These are phyloP conservation scores for Abrostola tripartita DNA, from an alignment of 2,888 invertebrate species.

Conservation along the genomic window DNA sequence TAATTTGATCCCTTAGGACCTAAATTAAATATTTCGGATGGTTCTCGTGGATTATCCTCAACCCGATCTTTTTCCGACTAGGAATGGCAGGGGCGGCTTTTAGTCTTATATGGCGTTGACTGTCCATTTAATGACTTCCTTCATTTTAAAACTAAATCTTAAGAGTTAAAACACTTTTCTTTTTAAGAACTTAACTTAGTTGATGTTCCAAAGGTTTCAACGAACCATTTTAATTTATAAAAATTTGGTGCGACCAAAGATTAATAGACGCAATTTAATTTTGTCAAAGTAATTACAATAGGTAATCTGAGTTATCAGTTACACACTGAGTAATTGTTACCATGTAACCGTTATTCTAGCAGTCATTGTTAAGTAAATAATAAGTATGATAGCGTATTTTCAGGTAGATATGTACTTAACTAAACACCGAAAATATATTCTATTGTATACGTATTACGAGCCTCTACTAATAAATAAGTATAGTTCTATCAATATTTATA, in stretches of 20 bases:
- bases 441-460: slow-evolving; percentile 9
- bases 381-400: too few relatives aligned
- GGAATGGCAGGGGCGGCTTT: neutral
- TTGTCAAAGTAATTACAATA: too few relatives aligned
- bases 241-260: too few relatives aligned
- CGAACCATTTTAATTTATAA: too few relatives aligned
- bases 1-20: neutral
- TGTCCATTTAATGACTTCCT: neutral
- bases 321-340: too few relatives aligned
- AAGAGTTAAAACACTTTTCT: neutral
- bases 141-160: neutral
- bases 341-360: too few relatives aligned
- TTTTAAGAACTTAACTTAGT: too few relatives aligned
- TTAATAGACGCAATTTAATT: too few relatives aligned
- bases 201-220: too few relatives aligned
- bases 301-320: too few relatives aligned
- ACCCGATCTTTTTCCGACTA: neutral
- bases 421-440: slow-evolving; percentile 6
- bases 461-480: slow-evolving; percentile 40
- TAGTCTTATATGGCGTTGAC: neutral
- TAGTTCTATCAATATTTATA: slow-evolving; percentile 33
- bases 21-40: neutral
- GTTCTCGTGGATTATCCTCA: neutral
- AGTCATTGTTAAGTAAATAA: too few relatives aligned
- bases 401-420: neutral